phyloP scores from a whole-genome alignment of 2,113 vertebrate genomes.

The Perognathus longimembris region DNA sequence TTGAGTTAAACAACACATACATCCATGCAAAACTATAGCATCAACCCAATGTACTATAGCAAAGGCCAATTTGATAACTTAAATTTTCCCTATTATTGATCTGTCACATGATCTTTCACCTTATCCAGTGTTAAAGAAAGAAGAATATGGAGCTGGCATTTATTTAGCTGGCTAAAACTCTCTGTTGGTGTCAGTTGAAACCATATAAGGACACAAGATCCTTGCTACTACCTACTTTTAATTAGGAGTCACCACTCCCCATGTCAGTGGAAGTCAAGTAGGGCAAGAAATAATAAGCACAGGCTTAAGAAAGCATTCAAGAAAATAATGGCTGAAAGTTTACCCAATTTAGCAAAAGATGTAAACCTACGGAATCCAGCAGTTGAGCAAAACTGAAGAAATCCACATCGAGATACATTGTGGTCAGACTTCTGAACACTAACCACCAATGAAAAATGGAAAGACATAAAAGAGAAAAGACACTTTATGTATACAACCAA shows the following conservation, averaged over 20 bases:
- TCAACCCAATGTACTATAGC: background rate
- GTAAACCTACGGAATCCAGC: background rate
- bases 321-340: background rate
- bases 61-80: background rate
- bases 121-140: background rate
- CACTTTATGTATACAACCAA: background rate
- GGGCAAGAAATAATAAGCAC: background rate
- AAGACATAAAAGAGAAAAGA: background rate
- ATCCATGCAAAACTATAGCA: background rate
- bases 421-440: constrained; percentile 2
- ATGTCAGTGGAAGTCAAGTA: background rate
- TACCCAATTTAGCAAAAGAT: constrained; percentile 9
- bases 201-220: background rate
- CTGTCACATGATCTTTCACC: background rate
- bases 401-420: background rate
- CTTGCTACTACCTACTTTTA: background rate
- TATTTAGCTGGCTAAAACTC: background rate
- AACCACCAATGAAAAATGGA: constrained; percentile 21
- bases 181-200: background rate
- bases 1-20: background rate
- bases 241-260: background rate
- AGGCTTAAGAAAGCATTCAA: background rate
- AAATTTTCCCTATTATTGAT: background rate
- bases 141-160: background rate
- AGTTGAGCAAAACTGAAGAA: constrained; percentile 23